Evolutionary conservation across 2,113 vertebrate genomes (phyloP).

Genomic region (Osmerus mordax): DNA sequence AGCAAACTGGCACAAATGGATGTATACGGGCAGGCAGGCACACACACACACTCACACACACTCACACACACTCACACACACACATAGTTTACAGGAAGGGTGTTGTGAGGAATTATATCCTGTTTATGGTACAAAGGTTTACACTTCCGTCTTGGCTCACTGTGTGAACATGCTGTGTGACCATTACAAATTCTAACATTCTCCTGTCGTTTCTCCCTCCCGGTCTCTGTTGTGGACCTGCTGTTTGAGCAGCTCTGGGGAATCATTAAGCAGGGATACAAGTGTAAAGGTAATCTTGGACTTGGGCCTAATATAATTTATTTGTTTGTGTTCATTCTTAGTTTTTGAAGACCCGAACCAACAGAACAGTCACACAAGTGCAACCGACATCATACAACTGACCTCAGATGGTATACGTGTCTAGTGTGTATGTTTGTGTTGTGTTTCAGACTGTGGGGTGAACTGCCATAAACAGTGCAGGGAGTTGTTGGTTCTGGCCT

Average conservation of each 20-base stretch:
- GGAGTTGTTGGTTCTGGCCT: constrained; percentile 91
- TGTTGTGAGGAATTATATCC: constrained; percentile 77
- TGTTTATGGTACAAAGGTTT: constrained; percentile 72
- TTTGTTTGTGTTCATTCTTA: not conserved
- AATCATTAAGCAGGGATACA: constrained; percentile 98
- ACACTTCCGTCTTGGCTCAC: constrained; percentile 36
- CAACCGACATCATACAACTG: too few species aligned
- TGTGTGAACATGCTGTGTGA: constrained; percentile 11
- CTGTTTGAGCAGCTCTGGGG: constrained; percentile 92
- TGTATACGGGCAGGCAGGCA: constrained; percentile 17
- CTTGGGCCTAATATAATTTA: not conserved
- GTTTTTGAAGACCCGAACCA: not conserved
- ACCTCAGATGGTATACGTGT: not conserved
- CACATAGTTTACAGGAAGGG: constrained; percentile 72
- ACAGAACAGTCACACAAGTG: too few species aligned
- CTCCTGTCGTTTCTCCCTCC: constrained; percentile 21
- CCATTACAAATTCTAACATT: constrained; percentile 50
- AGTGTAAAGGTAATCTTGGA: constrained; percentile 89
- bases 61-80: constrained; percentile 12
- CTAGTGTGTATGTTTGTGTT: not conserved
- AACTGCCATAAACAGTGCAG: constrained; percentile 98
- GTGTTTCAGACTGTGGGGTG: constrained; percentile 85
- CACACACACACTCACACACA: constrained; percentile 12
- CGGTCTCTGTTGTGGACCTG: constrained; percentile 43
- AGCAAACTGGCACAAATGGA: constrained; percentile 2